Base-by-base conservation (phyloP, 2,797 vertebrate species). In the Phoebastria nigripes region DNA sequence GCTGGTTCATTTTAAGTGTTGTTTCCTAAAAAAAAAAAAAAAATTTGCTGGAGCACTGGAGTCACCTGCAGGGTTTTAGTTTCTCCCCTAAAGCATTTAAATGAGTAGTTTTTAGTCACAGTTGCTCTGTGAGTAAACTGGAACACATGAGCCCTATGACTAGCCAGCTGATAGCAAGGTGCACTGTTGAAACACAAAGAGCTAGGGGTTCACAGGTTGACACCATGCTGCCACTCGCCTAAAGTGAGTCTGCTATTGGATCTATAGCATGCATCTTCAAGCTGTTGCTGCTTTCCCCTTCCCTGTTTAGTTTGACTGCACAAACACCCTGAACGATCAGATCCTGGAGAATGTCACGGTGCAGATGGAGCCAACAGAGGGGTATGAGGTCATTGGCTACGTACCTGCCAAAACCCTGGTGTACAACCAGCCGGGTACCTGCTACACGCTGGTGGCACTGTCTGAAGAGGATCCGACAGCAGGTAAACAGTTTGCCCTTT, bases 351-450 rank as follows among this genome's bases (percentile, higher is more conserved):
- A 98, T 25, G 98, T 98, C 91, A 98, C 98, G 0, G 98, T 98
- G 82, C 98, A 98, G 92, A 98, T 98, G 98, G 98, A 98, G 85
- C 98, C 98, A 35, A 98, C 98, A 3, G 98, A 98, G 94, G 98
- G 98, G 16, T 98, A 98, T 78, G 98, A 98, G 90, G 98, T 98
- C 52, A 96, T 98, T 49, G 97, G 97, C 47, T 98, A 96, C 0
- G 61, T 98, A 69, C 98, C 98, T 69, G 98, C 98, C 76, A 98
- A 98, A 87, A 97, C 93, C 93, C 96, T 98, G 77, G 96, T 98
- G 56, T 98, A 98, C 94, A 98, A 98, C 96, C 98, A 98, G 93
- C 98, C 98, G 0, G 97, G 98, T 20, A 98, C 98, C 71, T 98
- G 98, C 96, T 98, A 98, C 89, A 98, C 98, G 0, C 93, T 98